A percentile compares a stretch with the other conserved stretches of the same genome.
Evolutionary conservation across 2,888 invertebrate species (phyloP).

Genomic region (Pseudoips prasinana): DNA sequence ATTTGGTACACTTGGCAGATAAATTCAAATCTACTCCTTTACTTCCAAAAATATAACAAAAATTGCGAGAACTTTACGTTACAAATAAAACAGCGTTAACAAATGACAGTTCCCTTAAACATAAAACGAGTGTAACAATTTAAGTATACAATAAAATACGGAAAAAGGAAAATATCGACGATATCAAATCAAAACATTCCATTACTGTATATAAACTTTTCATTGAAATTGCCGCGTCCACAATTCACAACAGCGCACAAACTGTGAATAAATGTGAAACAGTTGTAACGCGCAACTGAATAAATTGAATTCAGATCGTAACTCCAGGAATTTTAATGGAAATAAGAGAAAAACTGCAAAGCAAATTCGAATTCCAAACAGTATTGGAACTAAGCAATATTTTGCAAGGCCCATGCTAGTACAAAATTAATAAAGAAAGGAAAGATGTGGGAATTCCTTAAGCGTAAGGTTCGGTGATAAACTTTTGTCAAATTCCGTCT

Average conservation of each 20-base stretch:
- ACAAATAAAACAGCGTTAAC: not conserved
- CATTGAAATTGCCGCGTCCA: conserved; percentile 36
- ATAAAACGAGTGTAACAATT: too few relatives aligned
- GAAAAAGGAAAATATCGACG: conserved; percentile 4
- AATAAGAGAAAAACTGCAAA: conserved; percentile 51
- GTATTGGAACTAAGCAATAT: conserved; percentile 46
- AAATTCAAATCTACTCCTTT: too few relatives aligned
- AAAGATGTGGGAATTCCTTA: conserved; percentile 23
- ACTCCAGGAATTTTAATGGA: conserved; percentile 57
- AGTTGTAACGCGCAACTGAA: conserved; percentile 43
- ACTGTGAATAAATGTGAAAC: conserved; percentile 39
- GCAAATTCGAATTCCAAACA: conserved; percentile 48
- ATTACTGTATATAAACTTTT: conserved; percentile 34
- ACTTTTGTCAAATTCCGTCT: too few relatives aligned
- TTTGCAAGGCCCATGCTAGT: conserved; percentile 24
- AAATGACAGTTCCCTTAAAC: too few relatives aligned
- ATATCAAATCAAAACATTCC: conserved; percentile 33
- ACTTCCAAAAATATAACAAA: too few relatives aligned
- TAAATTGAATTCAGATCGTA: conserved; percentile 57
- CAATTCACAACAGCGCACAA: conserved; percentile 31
- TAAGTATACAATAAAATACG: not conserved
- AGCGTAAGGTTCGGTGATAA: conserved; percentile 22
- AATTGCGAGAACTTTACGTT: too few relatives aligned
- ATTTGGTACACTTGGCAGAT: too few relatives aligned
- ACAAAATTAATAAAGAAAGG: conserved; percentile 25